Base-by-base conservation (phyloP, 2,888 invertebrate genomes). In the Anagyrus pseudococci region DNA sequence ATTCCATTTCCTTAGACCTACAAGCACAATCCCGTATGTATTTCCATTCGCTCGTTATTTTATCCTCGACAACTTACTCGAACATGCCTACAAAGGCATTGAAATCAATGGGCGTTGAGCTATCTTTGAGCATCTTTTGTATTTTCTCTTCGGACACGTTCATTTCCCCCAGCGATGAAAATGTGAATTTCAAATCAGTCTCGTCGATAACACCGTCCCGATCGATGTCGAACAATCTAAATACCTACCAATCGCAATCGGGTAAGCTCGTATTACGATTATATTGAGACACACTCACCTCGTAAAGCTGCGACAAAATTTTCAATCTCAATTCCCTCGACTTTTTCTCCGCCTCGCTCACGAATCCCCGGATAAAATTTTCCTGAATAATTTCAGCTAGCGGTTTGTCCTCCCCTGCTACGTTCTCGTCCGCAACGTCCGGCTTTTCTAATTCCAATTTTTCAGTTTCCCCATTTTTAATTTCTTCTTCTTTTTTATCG, bases 141-240 rank as follows among this genome's bases (percentile, higher is more conserved):
- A 59, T 59, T 47, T 53, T 59, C n/a, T 59, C 59, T 4, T 59
- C 59, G 2, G 59, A 53, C 19, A 59, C 46, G 26, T 58, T 40
- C 13, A 20, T 41, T n/a, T 59, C 59, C n/a, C 59, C 59, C 13
- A 59, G 26, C n/a, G 59, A 53, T 15, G 53, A 25, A n/a, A 53
- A 59, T 10, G 59, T 59, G 17, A 59, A 59, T 20, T 47, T 53
- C 13, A 59, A 47, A 47, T 59, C 59, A 1, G 15, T 40, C 25
- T 59, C 53, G 37, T 43, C 48, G 23, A 59, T 59, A n/a, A 59
- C 17, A 8, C 59, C 59, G 26, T 59, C 59, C 10, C 26, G 52
- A 41, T 59, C 43, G 8, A 47, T 40, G 19, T 59, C 59, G 22
- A 59, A 59, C 13, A 59, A 29, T 41, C 46, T 53, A 10, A 59